Base-by-base conservation (phyloP, 2,113 vertebrate species). In the Thryonomys swinderianus region DNA sequence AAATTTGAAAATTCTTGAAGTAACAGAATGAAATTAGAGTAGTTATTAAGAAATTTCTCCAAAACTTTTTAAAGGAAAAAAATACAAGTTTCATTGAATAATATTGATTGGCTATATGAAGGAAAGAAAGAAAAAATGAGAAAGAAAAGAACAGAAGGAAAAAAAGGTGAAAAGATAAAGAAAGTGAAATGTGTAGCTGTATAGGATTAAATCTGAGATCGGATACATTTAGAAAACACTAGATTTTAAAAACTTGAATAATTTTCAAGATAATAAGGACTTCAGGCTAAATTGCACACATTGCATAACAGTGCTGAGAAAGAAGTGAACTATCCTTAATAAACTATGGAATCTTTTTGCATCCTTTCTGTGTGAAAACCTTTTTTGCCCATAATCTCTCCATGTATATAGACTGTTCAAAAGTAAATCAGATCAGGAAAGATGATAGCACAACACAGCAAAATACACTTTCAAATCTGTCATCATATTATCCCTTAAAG, bases 1-100 rank as follows among this genome's bases (percentile, higher is more conserved):
- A 94, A 32, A 11, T 82, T 74, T 45, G 27, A 7, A 93, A 14
- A 93, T 83, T 91, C 84, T 27, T 81, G 40, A 94, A 95, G 27
- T 45, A 55, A 73, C 61, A 27, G 71, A 84, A 42, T 18, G 80
- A 42, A 88, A 18, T 71, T 88, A 91, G 20, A 62, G 1, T 64
- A 79, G 4, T 59, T 67, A 81, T 71, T 78, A 71, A 83, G 30
- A 13, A 90, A 81, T n/a, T 12, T 85, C 57, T 88, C 53, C 30
- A 85, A 73, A n/a, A 37, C 87, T 74, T 48, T 79, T 37, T 80
- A 83, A 87, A 81, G 40, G 53, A 59, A 40, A 45, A 85, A 42
- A 93, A 5, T 85, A 34, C 3, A 85, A 55, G 78, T 74, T 91
- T 90, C 27, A 91, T 48, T 30, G 34, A 88, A 37, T 2, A 59